These are phyloP conservation scores for Sebastes wilsoni DNA, from an alignment of 2,797 vertebrate species.

Conservation along the genomic window DNA sequence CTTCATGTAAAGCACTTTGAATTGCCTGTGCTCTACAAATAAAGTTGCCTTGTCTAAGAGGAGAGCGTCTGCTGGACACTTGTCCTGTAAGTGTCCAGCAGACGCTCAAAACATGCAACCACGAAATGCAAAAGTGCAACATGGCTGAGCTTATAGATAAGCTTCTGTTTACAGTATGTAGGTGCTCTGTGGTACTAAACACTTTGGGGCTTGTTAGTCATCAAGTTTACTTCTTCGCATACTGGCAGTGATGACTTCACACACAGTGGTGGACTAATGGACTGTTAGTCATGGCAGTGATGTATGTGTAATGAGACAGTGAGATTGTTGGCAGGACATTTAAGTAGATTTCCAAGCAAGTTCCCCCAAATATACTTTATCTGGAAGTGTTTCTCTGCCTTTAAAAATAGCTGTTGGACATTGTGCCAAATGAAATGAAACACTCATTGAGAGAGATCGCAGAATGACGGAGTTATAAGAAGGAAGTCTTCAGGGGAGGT, in stretches of 20 bases:
- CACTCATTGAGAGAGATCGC: neutral
- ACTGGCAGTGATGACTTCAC: constrained; percentile 41
- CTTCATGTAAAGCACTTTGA: neutral
- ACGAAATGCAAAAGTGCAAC: neutral
- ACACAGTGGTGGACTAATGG: constrained; percentile 28
- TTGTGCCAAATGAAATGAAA: constrained; percentile 17
- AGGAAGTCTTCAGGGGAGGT: neutral
- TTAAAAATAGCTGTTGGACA: constrained; percentile 39
- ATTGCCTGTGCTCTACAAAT: neutral
- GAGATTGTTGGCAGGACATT: constrained; percentile 23
- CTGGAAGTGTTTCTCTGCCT: constrained; percentile 19
- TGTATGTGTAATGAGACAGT: constrained; percentile 16
- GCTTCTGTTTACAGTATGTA: neutral
- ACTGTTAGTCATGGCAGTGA: constrained; percentile 38
- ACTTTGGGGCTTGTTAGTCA: constrained; percentile 38
- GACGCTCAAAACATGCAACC: neutral
- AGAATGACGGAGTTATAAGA: neutral
- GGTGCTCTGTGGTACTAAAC: neutral
- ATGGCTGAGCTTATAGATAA: neutral
- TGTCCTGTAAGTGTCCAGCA: neutral
- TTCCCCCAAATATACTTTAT: constrained; percentile 29
- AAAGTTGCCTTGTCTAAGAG: neutral
- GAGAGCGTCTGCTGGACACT: neutral
- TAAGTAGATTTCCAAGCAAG: constrained; percentile 27
- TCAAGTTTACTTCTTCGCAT: constrained; percentile 42